A percentile compares a stretch with the other conserved stretches of the same genome.
Evolutionary conservation across 2,888 invertebrate species (phyloP).

Genomic region (Drosophila mimica): DNA sequence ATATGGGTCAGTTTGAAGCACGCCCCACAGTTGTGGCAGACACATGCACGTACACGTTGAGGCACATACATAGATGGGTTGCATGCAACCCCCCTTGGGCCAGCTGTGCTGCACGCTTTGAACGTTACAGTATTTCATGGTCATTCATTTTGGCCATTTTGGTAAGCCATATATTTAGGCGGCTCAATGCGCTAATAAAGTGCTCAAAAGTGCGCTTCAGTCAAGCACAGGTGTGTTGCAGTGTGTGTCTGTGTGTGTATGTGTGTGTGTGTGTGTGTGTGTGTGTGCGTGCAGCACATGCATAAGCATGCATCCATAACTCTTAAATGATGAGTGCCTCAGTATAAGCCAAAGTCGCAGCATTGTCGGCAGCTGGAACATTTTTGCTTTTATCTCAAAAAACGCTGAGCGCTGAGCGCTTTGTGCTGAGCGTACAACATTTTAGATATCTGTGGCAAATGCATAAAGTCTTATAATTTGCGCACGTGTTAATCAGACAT

Average conservation of each 20-base stretch:
- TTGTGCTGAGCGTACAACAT: conserved; percentile 50
- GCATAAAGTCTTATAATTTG: conserved; percentile 81
- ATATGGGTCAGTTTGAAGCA: conserved; percentile 48
- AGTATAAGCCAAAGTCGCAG: conserved; percentile 7
- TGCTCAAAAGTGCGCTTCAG: conserved; percentile 51
- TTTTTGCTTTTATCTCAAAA: conserved; percentile 77
- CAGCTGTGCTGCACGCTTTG: conserved; percentile 51
- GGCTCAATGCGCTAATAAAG: conserved; percentile 63
- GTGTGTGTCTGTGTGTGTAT: neutral
- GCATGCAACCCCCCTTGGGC: conserved; percentile 29
- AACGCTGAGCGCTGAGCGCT: neutral
- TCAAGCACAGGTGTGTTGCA: conserved; percentile 7
- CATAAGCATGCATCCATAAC: conserved; percentile 74
- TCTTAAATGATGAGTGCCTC: conserved; percentile 59
- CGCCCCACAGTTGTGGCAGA: conserved; percentile 38
- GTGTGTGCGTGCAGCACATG: conserved; percentile 69
- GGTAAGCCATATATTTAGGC: conserved; percentile 63
- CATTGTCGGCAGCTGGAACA: conserved; percentile 66
- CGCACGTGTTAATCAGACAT: conserved; percentile 81
- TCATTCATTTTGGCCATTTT: conserved; percentile 65
- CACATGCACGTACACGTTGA: neutral
- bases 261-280: conserved; percentile 23
- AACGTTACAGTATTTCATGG: conserved; percentile 46
- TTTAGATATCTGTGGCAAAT: conserved; percentile 78
- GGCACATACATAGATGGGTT: neutral